phyloP scores from a whole-genome alignment of 2,888 invertebrate species.

The Lithosia quadra region DNA sequence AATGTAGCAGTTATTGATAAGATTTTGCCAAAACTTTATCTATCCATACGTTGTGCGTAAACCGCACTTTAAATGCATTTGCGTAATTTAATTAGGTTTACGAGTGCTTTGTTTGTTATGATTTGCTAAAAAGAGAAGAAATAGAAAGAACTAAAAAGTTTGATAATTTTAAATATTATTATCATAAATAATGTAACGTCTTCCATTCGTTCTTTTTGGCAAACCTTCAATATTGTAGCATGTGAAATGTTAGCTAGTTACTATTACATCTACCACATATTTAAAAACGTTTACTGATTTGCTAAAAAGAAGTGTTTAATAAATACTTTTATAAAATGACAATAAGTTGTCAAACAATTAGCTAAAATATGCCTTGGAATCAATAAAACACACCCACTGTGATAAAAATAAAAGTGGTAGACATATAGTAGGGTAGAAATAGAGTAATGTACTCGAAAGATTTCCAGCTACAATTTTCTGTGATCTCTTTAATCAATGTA shows the following conservation, averaged over 20 bases:
- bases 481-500: slow-evolving; percentile 87
- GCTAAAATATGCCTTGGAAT: slow-evolving; percentile 76
- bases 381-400: slow-evolving; percentile 79
- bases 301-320: slow-evolving; percentile 39
- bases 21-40: slow-evolving; percentile 75
- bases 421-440: slow-evolving; percentile 76
- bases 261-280: slow-evolving; percentile 72
- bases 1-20: slow-evolving; percentile 61
- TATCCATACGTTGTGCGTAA: slow-evolving; percentile 60
- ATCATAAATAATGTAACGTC: slow-evolving; percentile 68
- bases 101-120: slow-evolving; percentile 70
- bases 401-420: slow-evolving; percentile 84
- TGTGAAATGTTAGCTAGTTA: slow-evolving; percentile 64
- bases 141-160: slow-evolving; percentile 52
- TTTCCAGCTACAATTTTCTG: slow-evolving; percentile 88
- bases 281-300: slow-evolving; percentile 43
- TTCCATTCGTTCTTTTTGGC: slow-evolving; percentile 83
- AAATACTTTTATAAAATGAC: slow-evolving; percentile 62
- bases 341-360: slow-evolving; percentile 73
- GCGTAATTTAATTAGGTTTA: slow-evolving; percentile 82
- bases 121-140: slow-evolving; percentile 71
- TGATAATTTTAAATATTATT: slow-evolving; percentile 60
- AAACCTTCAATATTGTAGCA: slow-evolving; percentile 81
- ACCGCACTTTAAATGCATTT: slow-evolving; percentile 80
- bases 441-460: slow-evolving; percentile 76